Evolutionary conservation across 2,797 vertebrate genomes (phyloP), one percentile per base, ranked within the genome.

Genomic region (Pseudochaenichthys georgianus): DNA sequence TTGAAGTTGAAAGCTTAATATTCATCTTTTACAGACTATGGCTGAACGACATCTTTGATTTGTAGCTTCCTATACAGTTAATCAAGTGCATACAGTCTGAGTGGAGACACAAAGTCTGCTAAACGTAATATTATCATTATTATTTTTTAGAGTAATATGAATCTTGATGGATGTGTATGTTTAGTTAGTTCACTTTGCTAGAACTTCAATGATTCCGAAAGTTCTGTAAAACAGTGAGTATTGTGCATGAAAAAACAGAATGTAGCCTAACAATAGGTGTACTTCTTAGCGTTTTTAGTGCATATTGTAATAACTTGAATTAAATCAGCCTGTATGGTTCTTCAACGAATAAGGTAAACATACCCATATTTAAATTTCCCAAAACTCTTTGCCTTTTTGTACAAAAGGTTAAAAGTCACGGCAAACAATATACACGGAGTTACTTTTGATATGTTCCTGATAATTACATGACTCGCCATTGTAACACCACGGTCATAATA

Each of bases 191-290:
- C 11, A 15, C 0, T 46, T 13, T 2, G 8, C 17, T 34, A 10
- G 34, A 67, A 54, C 23, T 19, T 19, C 23, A 73, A 64, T 16
- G 11, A 72, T 38, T 75, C 31, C 16, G 46, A 59, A n/a, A 5
- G 6, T 47, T 51, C 2, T 48, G 23, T 34, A 48, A 73, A 66
- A 42, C n/a, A 17, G 13, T 9, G 51, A 65, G 17, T 10, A 17
- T 3, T 15, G 61, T 23, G 55, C 55, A 57, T 11, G 53, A 23
- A 47, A 71, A 47, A 52, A 70, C 1, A n/a, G 38, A 69, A 38
- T 38, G 6, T 38, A 38, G 70, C 21, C 13, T 41, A 54, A 31
- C 52, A 70, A 41, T 6, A 15, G 64, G 57, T 62, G 52, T 13
- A 38, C 72, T 4, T 43, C n/a, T 16, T 13, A 38, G 13, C 21